Conservation (phyloP, 2,888 invertebrate species). For the Trilocha varians region DNA sequence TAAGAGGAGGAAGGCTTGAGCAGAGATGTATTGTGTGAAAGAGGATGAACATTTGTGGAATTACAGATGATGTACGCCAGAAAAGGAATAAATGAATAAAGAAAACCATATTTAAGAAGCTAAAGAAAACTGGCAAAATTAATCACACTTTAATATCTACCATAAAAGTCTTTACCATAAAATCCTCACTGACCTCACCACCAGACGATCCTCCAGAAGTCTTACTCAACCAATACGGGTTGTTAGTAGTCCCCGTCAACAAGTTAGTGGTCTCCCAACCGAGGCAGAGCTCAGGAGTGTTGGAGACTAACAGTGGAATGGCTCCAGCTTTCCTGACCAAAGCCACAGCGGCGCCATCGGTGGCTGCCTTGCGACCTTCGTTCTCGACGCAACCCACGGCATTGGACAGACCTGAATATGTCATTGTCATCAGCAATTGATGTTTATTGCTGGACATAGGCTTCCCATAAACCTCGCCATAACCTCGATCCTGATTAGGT, state of each 20-base stretch:
- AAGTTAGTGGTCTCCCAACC: constrained; percentile 90
- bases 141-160: too few species aligned
- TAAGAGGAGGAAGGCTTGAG: too few species aligned
- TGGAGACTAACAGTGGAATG: constrained; percentile 86
- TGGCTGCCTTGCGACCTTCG: constrained; percentile 58
- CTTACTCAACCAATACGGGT: constrained; percentile 84
- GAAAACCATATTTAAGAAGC: too few species aligned
- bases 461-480: too few species aligned
- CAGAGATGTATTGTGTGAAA: too few species aligned
- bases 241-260: constrained; percentile 83
- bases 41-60: too few species aligned
- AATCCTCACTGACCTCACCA: constrained; percentile 81
- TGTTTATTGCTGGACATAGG: too few species aligned
- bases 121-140: neutral
- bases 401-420: constrained; percentile 78
- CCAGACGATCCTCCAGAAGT: constrained; percentile 92
- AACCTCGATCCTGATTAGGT: too few species aligned
- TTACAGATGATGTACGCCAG: too few species aligned
- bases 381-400: constrained; percentile 77
- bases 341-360: constrained; percentile 80
- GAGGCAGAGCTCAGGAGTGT: constrained; percentile 90
- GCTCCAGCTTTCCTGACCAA: constrained; percentile 80
- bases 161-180: neutral
- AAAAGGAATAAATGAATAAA: too few species aligned
- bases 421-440: too few species aligned